Evolutionary conservation across 2,888 invertebrate species (phyloP), one percentile per base, ranked within the genome.

Genomic region (Nomada ferruginata): DNA sequence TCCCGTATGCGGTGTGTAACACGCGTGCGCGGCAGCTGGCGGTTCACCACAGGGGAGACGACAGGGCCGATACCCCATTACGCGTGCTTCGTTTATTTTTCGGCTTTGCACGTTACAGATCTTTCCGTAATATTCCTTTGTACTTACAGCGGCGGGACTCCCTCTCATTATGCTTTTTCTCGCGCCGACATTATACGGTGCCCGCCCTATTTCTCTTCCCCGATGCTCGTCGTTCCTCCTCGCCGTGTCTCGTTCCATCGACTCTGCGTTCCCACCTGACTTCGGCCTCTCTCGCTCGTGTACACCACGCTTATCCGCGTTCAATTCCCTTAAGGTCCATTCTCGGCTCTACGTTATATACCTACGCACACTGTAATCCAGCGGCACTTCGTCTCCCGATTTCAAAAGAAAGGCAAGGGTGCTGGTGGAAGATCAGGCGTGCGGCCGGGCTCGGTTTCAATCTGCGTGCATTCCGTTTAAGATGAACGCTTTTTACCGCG

Each of bases 71-170:
- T 88, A 72, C 78, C 83, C 81, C 72, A 87, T 89, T 89, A 89
- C 81, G 82, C 55, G 63, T 76, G 77, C 52, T 71, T 87, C 80
- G 84, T 89, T 89, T 89, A 85, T 89, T 88, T 88, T 85, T 80
- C 84, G 84, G 79, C 87, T 84, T 87, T 71, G 68, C 84, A 72
- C 78, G 76, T 89, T 87, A 87, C 83, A 81, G 84, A 85, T 86
- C 82, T 84, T 82, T 74, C 84, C 77, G 74, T 84, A 88, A 87
- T 85, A 84, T 78, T 71, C 82, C 87, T 87, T 90, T 87, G 81
- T 87, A 85, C 82, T 77, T 71, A 78, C 50, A 79, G 79, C 83
- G 80, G 70, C 83, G 61, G 64, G 76, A 85, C 79, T 81, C 79
- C 75, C 85, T 86, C 84, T 79, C 77, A 87, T 90, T 87, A 89